Conservation (phyloP, 30 jellyfish, hydroid and myxozoan species). For the Calvadosia cruxmelitensis region DNA sequence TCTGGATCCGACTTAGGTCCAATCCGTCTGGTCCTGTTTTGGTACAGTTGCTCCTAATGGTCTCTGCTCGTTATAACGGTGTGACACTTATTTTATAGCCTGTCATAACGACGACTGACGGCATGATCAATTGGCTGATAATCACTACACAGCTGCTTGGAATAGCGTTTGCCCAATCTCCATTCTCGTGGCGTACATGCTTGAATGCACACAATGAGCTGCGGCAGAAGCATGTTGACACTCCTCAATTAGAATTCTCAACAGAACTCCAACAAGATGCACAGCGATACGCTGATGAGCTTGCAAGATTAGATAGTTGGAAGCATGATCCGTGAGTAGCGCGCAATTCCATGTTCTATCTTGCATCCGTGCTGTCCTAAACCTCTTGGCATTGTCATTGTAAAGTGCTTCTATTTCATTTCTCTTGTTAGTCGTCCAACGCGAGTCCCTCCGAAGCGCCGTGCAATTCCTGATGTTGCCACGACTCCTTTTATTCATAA, state of each 20-base stretch:
- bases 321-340: slow-evolving; percentile 34
- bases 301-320: slow-evolving; percentile 28
- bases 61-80: no score
- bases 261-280: slow-evolving; percentile 54
- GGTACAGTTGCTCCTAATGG: no score
- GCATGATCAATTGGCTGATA: no score
- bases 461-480: slow-evolving; percentile 30
- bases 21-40: no score
- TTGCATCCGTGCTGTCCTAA: no score
- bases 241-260: slow-evolving; percentile 41
- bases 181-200: slow-evolving; percentile 52
- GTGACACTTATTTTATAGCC: no score
- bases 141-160: no score
- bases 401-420: no score
- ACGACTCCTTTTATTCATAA: slow-evolving; percentile 51
- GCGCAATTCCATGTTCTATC: no score
- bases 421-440: slow-evolving; percentile 43
- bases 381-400: no score
- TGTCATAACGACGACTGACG: no score
- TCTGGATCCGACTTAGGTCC: no score
- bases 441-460: slow-evolving; percentile 60
- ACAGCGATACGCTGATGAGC: slow-evolving; percentile 38
- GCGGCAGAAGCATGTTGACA: slow-evolving; percentile 38
- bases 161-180: neutral
- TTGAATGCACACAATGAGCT: slow-evolving; percentile 51